phyloP scores from a whole-genome alignment of 2,113 vertebrate genomes.

The Edolisoma coerulescens region DNA sequence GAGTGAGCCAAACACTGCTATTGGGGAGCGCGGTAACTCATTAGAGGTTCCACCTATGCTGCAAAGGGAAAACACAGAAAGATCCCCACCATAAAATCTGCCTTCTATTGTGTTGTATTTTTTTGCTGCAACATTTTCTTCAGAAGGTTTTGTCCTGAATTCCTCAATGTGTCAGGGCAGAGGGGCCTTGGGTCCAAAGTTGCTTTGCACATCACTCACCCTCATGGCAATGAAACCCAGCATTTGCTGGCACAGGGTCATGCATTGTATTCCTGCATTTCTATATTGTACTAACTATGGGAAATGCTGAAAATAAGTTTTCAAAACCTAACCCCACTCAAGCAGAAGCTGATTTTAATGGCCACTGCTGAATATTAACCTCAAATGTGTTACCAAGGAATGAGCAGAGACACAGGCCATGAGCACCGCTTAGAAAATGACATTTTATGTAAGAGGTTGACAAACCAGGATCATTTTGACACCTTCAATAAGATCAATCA shows the following conservation, averaged over 20 bases:
- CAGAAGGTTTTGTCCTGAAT: not conserved
- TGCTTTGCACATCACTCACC: not conserved
- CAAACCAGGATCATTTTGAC: not conserved
- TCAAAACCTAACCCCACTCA: not conserved
- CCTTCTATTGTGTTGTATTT: not conserved
- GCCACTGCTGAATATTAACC: not conserved
- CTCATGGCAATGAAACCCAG: rapidly evolving
- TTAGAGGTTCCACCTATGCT: not conserved
- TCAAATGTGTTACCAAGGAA: not conserved
- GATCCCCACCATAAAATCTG: not conserved
- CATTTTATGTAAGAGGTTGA: not conserved
- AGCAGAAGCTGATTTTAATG: not conserved
- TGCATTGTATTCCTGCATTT: not conserved
- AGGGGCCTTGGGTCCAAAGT: not conserved
- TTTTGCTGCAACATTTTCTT: not conserved
- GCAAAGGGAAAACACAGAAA: not conserved
- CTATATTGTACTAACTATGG: not conserved
- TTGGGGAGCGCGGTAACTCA: not conserved
- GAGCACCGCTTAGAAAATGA: rapidly evolving
- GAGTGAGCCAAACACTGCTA: not conserved
- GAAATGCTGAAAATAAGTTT: not conserved
- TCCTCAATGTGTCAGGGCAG: not conserved
- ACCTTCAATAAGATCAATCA: not conserved
- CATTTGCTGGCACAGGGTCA: not conserved
- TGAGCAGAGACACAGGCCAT: not conserved